phyloP scores from a whole-genome alignment of 2,113 vertebrate genomes.

The human (Homo sapiens) region DNA sequence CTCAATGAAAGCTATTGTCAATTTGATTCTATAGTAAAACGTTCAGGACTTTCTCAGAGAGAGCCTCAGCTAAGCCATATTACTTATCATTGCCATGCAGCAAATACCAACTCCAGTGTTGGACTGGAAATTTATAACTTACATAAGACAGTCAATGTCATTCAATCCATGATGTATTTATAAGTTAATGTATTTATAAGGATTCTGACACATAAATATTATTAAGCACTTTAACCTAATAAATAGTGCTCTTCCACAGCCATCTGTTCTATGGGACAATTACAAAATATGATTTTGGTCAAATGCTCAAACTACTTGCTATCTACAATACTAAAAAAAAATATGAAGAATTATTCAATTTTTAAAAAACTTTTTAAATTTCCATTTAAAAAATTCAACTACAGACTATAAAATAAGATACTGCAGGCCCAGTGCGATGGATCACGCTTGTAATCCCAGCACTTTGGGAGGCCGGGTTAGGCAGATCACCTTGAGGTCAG shows the following conservation, averaged over 20 bases:
- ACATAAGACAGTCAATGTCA: conserved; percentile 26
- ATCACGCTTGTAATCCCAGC: too few relatives aligned
- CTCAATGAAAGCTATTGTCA: conserved; percentile 27
- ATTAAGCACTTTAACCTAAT: background rate
- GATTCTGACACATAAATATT: background rate
- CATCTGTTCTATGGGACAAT: background rate
- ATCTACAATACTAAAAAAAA: conserved; percentile 31
- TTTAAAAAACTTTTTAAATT: conserved; percentile 25
- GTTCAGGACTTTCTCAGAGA: background rate
- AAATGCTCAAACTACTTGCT: background rate
- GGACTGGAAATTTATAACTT: background rate
- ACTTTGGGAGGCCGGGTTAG: too few relatives aligned
- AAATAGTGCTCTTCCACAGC: background rate
- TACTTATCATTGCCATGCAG: conserved; percentile 10
- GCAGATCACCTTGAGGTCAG: too few relatives aligned
- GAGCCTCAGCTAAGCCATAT: background rate
- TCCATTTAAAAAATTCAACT: background rate
- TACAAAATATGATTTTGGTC: background rate
- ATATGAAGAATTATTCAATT: conserved; percentile 17
- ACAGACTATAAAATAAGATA: background rate
- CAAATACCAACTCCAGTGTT: background rate
- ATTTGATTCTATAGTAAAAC: background rate
- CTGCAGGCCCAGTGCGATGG: too few relatives aligned
- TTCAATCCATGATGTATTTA: conserved; percentile 14
- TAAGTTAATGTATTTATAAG: background rate